A percentile compares a stretch with the other conserved stretches of the same genome.
These are phyloP conservation scores for Colinus virginianus DNA, from an alignment of 2,113 vertebrate genomes.

Conservation along the genomic window DNA sequence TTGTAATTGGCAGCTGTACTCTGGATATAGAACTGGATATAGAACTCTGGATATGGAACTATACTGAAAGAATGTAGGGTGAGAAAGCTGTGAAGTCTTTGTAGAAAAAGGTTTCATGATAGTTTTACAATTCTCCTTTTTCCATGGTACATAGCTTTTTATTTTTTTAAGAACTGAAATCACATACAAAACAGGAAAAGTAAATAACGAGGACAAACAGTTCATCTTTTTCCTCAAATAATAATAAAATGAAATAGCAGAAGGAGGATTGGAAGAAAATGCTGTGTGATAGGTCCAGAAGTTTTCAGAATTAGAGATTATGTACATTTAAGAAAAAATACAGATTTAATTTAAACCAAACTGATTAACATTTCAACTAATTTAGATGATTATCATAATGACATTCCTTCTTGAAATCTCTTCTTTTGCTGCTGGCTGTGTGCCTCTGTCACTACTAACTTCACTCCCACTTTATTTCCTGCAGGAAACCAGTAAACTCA, in stretches of 20 bases:
- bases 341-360: not conserved
- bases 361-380: not conserved
- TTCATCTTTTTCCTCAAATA: not conserved
- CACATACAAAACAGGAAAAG: not conserved
- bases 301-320: not conserved
- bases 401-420: not conserved
- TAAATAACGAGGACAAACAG: not conserved
- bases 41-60: not conserved
- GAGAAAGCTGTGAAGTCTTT: not conserved
- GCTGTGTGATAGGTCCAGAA: not conserved
- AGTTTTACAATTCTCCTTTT: not conserved
- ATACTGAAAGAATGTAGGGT: not conserved
- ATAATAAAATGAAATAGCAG: not conserved
- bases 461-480: not conserved
- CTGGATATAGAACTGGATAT: not conserved
- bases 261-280: not conserved
- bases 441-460: not conserved
- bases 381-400: not conserved
- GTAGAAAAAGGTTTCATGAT: not conserved
- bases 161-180: constrained; percentile 25
- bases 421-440: not conserved
- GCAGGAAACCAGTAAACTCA: not conserved
- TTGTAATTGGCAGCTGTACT: not conserved
- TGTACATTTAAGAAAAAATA: not conserved
- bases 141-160: not conserved